Base-by-base conservation (phyloP, 1,140 invertebrate genomes). In the Trachymyrmex cornetzi region DNA sequence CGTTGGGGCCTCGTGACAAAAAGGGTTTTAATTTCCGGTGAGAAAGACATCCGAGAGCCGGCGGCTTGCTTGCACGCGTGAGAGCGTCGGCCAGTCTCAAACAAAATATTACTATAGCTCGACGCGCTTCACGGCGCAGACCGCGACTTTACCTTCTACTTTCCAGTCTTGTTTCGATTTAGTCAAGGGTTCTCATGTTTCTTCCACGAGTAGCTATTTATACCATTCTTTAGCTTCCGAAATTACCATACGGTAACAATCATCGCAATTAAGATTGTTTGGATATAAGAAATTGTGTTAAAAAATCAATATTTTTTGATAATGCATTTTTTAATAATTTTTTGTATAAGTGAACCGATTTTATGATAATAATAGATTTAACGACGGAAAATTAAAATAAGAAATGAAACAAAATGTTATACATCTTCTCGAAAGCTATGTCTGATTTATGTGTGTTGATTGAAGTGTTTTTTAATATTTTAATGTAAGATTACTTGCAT, bases 11-110 rank as follows among this genome's bases (percentile, higher is more conserved):
- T 24, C 55, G 48, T 72, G 87, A 89, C 92, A 88, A 94, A 94
- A 94, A 93, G 93, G 91, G 90, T 93, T 94, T 94, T 94, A 94
- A 94, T 94, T 94, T 94, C 93, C 93, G 93, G 93, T 89, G 91
- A 92, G 92, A 93, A 93, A 93, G 92, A 93, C 91, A 94, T 92
- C 92, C 90, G 59, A 86, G 90, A 88, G 87, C n/a, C 82, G 72
- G 1, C 59, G 50, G 48, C 48, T 64, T 61, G 48, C n/a, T 55
- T 44, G 53, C 77, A 63, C 64, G 27, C 30, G 87, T 88, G 61
- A 66, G 48, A 55, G 7, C 12, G 27, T 88, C 89, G 87, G 87
- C 87, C 88, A 87, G 90, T 88, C 90, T 93, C 90, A 91, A 90
- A 91, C 90, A 91, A 93, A 93, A 92, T 92, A 93, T 92, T 93